phyloP scores from a whole-genome alignment of 1,140 invertebrate species.

The Watersipora subatra region DNA sequence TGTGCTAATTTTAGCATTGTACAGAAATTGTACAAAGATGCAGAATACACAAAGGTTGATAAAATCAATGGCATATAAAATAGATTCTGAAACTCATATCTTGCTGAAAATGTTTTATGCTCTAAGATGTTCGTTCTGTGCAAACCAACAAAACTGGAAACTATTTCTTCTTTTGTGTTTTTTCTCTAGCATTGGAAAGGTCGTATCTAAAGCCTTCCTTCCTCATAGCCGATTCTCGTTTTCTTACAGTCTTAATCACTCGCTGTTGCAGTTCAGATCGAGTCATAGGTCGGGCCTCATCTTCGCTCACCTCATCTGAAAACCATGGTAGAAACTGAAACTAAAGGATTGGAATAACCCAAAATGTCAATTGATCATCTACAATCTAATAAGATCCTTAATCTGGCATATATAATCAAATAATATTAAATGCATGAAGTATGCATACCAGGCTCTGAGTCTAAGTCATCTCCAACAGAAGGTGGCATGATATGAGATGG shows the following conservation, averaged over 20 bases:
- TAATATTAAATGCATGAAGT: too few relatives aligned
- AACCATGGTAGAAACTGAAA: conserved; percentile 16
- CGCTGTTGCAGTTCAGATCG: conserved; percentile 30
- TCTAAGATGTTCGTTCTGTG: too few relatives aligned
- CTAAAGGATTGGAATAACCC: neutral
- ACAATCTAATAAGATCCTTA: neutral
- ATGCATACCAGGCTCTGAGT: neutral
- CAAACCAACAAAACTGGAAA: too few relatives aligned
- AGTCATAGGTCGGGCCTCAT: conserved; percentile 33
- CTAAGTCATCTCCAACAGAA: conserved; percentile 29
- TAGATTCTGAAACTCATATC: too few relatives aligned
- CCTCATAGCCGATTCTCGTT: conserved; percentile 31
- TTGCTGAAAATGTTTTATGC: too few relatives aligned
- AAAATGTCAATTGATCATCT: neutral
- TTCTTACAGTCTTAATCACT: conserved; percentile 37
- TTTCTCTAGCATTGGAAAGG: conserved; percentile 27
- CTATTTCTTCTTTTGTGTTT: conserved; percentile 24
- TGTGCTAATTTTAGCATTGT: too few relatives aligned
- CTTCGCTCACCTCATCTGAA: conserved; percentile 24
- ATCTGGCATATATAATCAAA: neutral
- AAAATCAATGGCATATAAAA: too few relatives aligned
- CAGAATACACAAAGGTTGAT: too few relatives aligned
- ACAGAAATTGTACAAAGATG: too few relatives aligned
- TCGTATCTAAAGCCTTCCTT: conserved; percentile 34
- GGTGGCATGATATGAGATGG: conserved; percentile 27